Conservation (phyloP, 2,113 vertebrate species). For the mouse (Mus musculus) region GRCm39 chr12:118621501-118622000, state of each 20-base stretch:
- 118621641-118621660: constrained; percentile 19
- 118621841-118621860: background rate
- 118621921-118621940: background rate
- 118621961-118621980: background rate
- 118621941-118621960: background rate
- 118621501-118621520: background rate
- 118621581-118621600: background rate
- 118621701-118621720: background rate
- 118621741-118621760: constrained; percentile 48
- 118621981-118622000: background rate
- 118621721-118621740: background rate
- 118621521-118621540: background rate
- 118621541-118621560: too few species aligned
- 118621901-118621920: constrained; percentile 54
- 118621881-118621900: background rate
- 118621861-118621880: background rate
- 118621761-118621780: constrained; percentile 53
- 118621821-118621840: background rate
- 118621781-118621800: constrained; percentile 61
- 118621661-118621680: constrained; percentile 9
- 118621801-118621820: constrained; percentile 56
- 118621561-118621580: too few species aligned
- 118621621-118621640: background rate
- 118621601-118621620: background rate
- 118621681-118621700: constrained; percentile 12